phyloP scores from a whole-genome alignment of 2,113 vertebrate species.

The Macheiramphus alcinus region DNA sequence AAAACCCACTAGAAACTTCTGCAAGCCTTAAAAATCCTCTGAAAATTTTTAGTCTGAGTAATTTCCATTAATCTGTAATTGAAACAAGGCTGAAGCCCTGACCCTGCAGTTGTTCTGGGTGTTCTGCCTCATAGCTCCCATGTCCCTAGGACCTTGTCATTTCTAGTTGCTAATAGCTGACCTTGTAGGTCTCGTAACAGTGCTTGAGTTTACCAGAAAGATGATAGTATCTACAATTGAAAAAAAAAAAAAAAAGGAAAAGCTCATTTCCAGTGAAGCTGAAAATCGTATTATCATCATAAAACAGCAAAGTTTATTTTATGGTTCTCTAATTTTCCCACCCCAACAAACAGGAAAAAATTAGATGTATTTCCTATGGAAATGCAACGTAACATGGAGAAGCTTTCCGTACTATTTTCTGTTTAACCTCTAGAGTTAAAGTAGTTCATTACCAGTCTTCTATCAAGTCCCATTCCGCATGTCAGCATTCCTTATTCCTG shows the following conservation, averaged over 20 bases:
- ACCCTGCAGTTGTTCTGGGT: neutral
- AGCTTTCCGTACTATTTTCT: neutral
- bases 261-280: neutral
- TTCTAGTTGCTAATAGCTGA: neutral
- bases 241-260: neutral
- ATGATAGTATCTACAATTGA: neutral
- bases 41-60: neutral
- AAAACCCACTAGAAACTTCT: neutral
- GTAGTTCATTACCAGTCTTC: neutral
- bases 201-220: neutral
- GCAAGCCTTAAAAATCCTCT: neutral
- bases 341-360: neutral
- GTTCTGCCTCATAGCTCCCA: neutral
- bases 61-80: neutral
- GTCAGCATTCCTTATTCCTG: neutral
- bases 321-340: neutral
- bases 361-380: neutral
- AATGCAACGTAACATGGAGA: neutral
- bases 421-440: neutral
- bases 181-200: neutral
- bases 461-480: neutral
- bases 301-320: neutral
- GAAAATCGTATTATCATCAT: neutral
- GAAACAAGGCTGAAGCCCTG: neutral
- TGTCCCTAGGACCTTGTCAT: neutral